Base-by-base conservation (phyloP, 2,888 invertebrate species). In the Lepas anatifera region DNA sequence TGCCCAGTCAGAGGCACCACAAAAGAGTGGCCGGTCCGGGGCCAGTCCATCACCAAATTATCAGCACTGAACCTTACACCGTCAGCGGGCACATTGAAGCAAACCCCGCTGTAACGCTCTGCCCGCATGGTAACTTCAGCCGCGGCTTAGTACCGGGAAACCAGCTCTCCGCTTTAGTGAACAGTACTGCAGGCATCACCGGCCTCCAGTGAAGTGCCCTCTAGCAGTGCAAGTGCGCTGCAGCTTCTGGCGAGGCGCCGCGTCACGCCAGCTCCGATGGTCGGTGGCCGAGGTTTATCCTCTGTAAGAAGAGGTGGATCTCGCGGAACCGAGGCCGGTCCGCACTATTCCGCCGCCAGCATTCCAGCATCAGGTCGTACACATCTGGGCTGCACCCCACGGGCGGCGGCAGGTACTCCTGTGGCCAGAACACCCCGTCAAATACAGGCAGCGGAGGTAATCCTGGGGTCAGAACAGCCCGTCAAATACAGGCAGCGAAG, bases 311-410 rank as follows among this genome's bases (percentile, higher is more conserved):
- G 76, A 90, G 85, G 78, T 92, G 90, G 69, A 94, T 89, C 81
- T 94, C 92, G 77, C 88, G 84, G 82, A 94, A 94, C 72, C 88
- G 86, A 0, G 94, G 94, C 58, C 94, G 83, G 76, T 90, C 88
- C 70, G 85, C 83, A 68, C 90, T 88, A 76, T 88, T 87, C 69
- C 90, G 84, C 76, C 89, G 88, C 93, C 93, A 94, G 81, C 93
- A 94, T 80, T 92, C 92, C 75, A 87, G 87, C 90, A 94, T 92
- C 75, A 94, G 85, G 79, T 91, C 92, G 83, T 90, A 92, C 72
- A 95, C 89, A 80, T 94, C 92, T 74, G 89, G 84, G 50, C 92
- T 89, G 80, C 92, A 92, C 72, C 86, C 85, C 58, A 86, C 82
- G 25, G 91, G 92, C 73, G 87, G 86, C 48, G 86, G 85, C 68